phyloP scores from a whole-genome alignment of 2,888 invertebrate genomes.

The Agrochola circellaris region DNA sequence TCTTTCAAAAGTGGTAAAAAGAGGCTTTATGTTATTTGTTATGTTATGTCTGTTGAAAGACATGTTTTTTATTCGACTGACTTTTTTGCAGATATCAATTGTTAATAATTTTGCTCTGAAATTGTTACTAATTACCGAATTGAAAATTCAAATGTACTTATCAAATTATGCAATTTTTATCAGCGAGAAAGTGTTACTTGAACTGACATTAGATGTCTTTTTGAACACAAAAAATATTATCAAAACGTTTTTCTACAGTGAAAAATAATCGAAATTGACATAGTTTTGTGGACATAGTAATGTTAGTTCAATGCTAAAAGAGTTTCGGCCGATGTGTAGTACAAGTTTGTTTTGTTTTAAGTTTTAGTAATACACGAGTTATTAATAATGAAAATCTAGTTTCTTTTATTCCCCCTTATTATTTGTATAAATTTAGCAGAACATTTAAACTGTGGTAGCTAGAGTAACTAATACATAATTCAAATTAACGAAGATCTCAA shows the following conservation, averaged over 20 bases:
- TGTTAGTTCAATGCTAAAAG: constrained; percentile 52
- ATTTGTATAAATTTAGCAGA: neutral
- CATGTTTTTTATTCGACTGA: constrained; percentile 41
- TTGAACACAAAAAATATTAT: constrained; percentile 24
- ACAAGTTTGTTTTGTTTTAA: constrained; percentile 69
- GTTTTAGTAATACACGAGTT: constrained; percentile 68
- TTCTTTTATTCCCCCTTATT: constrained; percentile 43
- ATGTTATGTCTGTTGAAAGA: constrained; percentile 61
- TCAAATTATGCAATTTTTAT: constrained; percentile 25
- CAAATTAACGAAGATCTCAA: neutral
- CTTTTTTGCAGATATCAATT: constrained; percentile 48
- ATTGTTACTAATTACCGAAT: neutral
- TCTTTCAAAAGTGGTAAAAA: constrained; percentile 39
- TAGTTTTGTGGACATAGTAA: constrained; percentile 27
- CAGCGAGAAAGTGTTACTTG: constrained; percentile 34
- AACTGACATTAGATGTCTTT: constrained; percentile 40
- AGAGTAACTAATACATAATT: neutral
- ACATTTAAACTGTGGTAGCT: neutral
- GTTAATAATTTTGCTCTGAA: constrained; percentile 10
- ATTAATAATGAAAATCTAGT: constrained; percentile 44
- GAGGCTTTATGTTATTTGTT: constrained; percentile 57
- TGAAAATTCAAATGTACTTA: neutral
- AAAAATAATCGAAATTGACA: constrained; percentile 21
- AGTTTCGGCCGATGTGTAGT: constrained; percentile 56
- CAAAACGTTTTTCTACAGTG: constrained; percentile 10